phyloP scores from a whole-genome alignment of 2,888 invertebrate species.

The Parnassius glacialis region DNA sequence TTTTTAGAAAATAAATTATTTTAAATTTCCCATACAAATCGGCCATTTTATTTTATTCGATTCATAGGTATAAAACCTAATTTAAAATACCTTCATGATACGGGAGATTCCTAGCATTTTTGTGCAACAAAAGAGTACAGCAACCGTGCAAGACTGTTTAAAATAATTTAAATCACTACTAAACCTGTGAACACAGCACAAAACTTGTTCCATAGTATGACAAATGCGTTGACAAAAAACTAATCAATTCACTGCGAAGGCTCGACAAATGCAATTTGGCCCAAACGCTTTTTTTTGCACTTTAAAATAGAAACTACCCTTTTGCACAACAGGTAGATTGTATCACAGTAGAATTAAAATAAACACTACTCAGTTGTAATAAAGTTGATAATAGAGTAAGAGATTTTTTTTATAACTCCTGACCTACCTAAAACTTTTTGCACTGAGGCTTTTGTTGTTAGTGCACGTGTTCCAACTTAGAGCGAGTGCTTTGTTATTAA shows the following conservation, averaged over 20 bases:
- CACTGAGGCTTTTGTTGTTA: slow-evolving; percentile 28
- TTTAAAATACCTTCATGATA: too few species aligned
- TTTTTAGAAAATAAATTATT: too few species aligned
- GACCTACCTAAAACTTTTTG: slow-evolving; percentile 30
- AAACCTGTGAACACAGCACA: slow-evolving; percentile 8
- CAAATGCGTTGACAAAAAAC: slow-evolving; percentile 21
- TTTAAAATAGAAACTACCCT: slow-evolving; percentile 27
- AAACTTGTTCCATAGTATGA: slow-evolving; percentile 12
- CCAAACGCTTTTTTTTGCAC: slow-evolving; percentile 24
- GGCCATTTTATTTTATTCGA: too few species aligned
- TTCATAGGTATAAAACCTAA: too few species aligned
- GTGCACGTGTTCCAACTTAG: slow-evolving; percentile 32
- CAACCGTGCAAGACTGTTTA: too few species aligned
- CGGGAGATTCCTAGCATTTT: too few species aligned
- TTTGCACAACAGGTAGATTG: slow-evolving; percentile 33
- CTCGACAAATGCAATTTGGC: slow-evolving; percentile 26
- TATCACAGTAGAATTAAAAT: neutral
- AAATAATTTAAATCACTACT: slow-evolving; percentile 9
- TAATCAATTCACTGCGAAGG: slow-evolving; percentile 27
- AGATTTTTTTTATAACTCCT: slow-evolving; percentile 2
- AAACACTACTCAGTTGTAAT: neutral
- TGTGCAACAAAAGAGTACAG: too few species aligned
- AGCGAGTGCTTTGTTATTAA: slow-evolving; percentile 28
- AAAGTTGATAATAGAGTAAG: slow-evolving; percentile 1
- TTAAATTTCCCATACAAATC: too few species aligned